These are phyloP conservation scores for Coecobrya sp. DNA, from an alignment of 2,888 invertebrate genomes.

Conservation along the genomic window DNA sequence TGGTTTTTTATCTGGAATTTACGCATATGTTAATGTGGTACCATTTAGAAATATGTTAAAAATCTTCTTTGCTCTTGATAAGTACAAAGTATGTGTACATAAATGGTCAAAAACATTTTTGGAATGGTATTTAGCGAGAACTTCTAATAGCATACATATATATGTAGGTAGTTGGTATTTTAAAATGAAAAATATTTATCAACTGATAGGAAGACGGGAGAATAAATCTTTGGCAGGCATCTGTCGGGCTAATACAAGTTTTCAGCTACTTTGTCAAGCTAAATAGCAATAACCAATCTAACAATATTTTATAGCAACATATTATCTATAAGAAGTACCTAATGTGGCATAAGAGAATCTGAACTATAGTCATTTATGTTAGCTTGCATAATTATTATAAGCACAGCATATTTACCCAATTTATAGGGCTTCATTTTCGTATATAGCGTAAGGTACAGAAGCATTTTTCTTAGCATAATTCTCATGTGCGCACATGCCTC, in stretches of 20 bases:
- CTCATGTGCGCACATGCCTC: constrained; percentile 41
- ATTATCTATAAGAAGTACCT: background rate
- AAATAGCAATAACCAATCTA: constrained; percentile 13
- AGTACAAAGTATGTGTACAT: constrained; percentile 32
- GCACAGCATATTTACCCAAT: background rate
- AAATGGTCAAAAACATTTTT: constrained; percentile 56
- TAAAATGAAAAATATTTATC: constrained; percentile 46
- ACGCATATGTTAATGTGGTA: background rate
- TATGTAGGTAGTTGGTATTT: constrained; percentile 6
- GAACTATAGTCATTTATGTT: no score
- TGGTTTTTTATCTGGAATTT: background rate
- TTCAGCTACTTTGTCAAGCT: constrained; percentile 56
- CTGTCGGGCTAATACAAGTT: constrained; percentile 53
- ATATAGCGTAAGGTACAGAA: background rate
- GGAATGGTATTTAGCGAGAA: background rate
- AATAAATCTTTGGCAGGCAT: constrained; percentile 56
- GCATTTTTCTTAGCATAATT: background rate
- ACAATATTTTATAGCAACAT: background rate
- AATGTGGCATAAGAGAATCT: no score
- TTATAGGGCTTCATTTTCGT: no score
- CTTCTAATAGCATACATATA: no score
- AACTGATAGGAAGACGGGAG: constrained; percentile 46
- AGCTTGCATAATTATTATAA: background rate
- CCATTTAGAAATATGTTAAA: background rate
- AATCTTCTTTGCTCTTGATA: background rate